These are phyloP conservation scores for Trichoplax adhaerens DNA, from an alignment of 37 sponge, comb jelly and placozoan genomes.

Conservation along the genomic window DNA sequence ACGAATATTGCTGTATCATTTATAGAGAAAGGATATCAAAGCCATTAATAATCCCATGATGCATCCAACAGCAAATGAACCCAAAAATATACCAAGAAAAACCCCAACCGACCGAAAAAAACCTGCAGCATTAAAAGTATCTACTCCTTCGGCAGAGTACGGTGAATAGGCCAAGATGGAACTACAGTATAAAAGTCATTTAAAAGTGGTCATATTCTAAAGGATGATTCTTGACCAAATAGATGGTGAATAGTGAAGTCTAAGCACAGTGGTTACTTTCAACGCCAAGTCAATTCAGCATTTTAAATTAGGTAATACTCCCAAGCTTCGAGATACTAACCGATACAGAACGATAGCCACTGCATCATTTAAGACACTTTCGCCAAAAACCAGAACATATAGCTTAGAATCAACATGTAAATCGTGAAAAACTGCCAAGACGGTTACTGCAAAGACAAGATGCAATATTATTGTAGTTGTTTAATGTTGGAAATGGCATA, in stretches of 20 bases:
- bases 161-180: too few relatives aligned
- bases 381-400: slow-evolving; percentile 93
- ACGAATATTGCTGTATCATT: not conserved
- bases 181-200: too few relatives aligned
- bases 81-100: slow-evolving; percentile 82
- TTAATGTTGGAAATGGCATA: too few relatives aligned
- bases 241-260: too few relatives aligned
- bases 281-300: too few relatives aligned
- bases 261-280: too few relatives aligned
- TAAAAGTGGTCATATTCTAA: too few relatives aligned
- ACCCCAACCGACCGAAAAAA: slow-evolving; percentile 15
- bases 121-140: too few relatives aligned
- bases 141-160: too few relatives aligned
- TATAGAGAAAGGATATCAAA: slow-evolving; percentile 19
- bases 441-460: slow-evolving; percentile 46
- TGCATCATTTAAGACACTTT: slow-evolving; percentile 98
- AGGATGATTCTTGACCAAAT: too few relatives aligned
- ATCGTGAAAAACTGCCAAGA: slow-evolving; percentile 90
- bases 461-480: too few relatives aligned
- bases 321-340: slow-evolving; percentile 3
- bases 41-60: slow-evolving; percentile 58
- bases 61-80: slow-evolving; percentile 76
- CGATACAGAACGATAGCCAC: slow-evolving; percentile 81
- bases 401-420: slow-evolving; percentile 83
- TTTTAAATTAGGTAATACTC: too few relatives aligned